Conservation (phyloP, 1,140 invertebrate species). For the Neuroterus valhalla region DNA sequence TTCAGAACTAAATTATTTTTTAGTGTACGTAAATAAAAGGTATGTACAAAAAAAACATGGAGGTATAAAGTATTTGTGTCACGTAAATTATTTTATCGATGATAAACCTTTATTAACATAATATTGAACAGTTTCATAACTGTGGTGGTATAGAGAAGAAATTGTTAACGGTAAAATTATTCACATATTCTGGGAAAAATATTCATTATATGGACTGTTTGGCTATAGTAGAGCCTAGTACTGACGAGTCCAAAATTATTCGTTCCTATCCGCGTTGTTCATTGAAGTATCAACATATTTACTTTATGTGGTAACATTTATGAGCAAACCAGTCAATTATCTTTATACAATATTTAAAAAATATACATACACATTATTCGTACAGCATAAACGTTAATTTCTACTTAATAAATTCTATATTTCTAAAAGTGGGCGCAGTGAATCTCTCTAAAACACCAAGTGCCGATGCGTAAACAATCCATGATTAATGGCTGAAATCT, state of each 20-base stretch:
- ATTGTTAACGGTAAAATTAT: slow-evolving; percentile 26
- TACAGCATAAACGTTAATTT: slow-evolving; percentile 29
- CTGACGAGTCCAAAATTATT: slow-evolving; percentile 1
- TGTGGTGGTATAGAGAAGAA: slow-evolving; percentile 2
- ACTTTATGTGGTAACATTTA: slow-evolving; percentile 18
- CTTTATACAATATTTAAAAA: slow-evolving; percentile 28
- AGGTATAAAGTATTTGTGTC: neutral
- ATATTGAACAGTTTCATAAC: slow-evolving; percentile 22
- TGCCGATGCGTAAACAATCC: neutral
- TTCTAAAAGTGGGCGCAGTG: slow-evolving; percentile 9
- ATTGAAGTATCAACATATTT: slow-evolving; percentile 23
- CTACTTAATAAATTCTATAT: slow-evolving; percentile 24
- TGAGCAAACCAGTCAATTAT: slow-evolving; percentile 30
- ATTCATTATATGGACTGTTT: slow-evolving; percentile 3
- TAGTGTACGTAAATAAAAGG: too few relatives aligned
- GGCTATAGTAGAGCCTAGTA: neutral
- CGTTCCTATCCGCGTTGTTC: slow-evolving; percentile 4
- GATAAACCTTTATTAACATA: slow-evolving; percentile 30
- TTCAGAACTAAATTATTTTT: too few relatives aligned
- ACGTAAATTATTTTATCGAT: slow-evolving; percentile 24
- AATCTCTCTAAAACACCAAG: slow-evolving; percentile 2
- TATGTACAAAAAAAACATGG: too few relatives aligned
- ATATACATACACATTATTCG: slow-evolving; percentile 30
- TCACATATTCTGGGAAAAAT: neutral
- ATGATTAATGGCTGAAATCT: slow-evolving; percentile 9